phyloP scores from a whole-genome alignment of 2,888 invertebrate genomes.

The Phrixothrix hirtus region DNA sequence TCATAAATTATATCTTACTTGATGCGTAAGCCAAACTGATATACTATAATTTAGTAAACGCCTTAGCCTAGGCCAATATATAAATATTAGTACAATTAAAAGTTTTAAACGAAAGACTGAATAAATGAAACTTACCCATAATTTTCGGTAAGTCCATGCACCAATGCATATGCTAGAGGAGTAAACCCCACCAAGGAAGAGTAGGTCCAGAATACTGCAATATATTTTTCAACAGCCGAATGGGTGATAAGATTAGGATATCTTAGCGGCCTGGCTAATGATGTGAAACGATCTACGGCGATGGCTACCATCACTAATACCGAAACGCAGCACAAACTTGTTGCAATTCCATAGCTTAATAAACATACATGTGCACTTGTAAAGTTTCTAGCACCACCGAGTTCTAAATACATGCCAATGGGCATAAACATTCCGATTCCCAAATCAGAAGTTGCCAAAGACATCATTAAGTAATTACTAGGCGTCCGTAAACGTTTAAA shows the following conservation, averaged over 20 bases:
- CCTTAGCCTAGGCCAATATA: too few relatives aligned
- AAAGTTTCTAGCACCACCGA: constrained; percentile 56
- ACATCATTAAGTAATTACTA: constrained; percentile 64
- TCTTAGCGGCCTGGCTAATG: constrained; percentile 64
- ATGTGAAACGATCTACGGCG: constrained; percentile 65
- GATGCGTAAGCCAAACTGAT: too few relatives aligned
- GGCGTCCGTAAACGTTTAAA: constrained; percentile 66
- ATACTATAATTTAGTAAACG: too few relatives aligned
- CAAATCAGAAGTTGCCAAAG: constrained; percentile 64
- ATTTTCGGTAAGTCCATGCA: constrained; percentile 38
- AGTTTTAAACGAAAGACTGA: neutral
- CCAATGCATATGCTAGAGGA: constrained; percentile 58
- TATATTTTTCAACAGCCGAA: constrained; percentile 62
- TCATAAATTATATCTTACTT: too few relatives aligned
- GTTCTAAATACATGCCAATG: constrained; percentile 62
- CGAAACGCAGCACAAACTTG: constrained; percentile 63
- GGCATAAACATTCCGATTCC: constrained; percentile 64
- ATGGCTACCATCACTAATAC: constrained; percentile 65
- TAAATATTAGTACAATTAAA: neutral
- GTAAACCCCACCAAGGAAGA: constrained; percentile 61
- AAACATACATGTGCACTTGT: constrained; percentile 59
- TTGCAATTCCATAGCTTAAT: constrained; percentile 62
- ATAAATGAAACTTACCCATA: constrained; percentile 17
- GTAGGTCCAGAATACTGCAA: constrained; percentile 64
- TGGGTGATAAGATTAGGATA: constrained; percentile 68